phyloP scores from a whole-genome alignment of 2,113 vertebrate genomes.

The Naja naja region DNA sequence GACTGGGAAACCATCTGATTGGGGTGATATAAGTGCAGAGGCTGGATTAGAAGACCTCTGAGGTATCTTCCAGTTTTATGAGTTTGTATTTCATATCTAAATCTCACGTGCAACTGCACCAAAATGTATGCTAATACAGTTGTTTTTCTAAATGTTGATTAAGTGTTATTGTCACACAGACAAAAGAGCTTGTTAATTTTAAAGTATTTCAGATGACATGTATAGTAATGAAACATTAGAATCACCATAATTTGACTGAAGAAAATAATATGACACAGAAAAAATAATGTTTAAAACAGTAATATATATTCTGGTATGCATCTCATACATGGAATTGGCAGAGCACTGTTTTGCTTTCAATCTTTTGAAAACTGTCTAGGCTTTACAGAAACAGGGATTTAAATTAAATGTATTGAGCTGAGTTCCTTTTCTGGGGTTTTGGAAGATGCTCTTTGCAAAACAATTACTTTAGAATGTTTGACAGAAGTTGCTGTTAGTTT shows the following conservation, averaged over 20 bases:
- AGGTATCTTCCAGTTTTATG: neutral
- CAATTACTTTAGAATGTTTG: conserved; percentile 21
- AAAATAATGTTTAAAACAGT: conserved; percentile 1
- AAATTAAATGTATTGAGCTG: conserved; percentile 23
- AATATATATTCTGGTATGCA: neutral
- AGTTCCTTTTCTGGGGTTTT: neutral
- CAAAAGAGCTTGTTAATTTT: neutral
- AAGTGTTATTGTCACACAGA: neutral
- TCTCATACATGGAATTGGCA: conserved; percentile 14
- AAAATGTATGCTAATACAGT: neutral
- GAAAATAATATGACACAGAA: neutral
- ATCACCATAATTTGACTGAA: neutral
- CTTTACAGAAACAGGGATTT: conserved; percentile 5
- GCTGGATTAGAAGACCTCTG: neutral
- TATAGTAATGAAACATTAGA: neutral
- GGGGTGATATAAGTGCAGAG: neutral
- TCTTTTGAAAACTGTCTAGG: neutral
- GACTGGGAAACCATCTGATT: neutral
- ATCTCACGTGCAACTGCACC: neutral
- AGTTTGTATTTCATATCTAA: neutral
- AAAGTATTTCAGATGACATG: neutral
- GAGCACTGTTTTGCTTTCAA: neutral
- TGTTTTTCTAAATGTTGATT: neutral
- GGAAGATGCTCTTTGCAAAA: neutral
- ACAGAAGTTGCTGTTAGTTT: neutral